Base-by-base conservation (phyloP, 2,113 vertebrate species). In the Desmodus rotundus region DNA sequence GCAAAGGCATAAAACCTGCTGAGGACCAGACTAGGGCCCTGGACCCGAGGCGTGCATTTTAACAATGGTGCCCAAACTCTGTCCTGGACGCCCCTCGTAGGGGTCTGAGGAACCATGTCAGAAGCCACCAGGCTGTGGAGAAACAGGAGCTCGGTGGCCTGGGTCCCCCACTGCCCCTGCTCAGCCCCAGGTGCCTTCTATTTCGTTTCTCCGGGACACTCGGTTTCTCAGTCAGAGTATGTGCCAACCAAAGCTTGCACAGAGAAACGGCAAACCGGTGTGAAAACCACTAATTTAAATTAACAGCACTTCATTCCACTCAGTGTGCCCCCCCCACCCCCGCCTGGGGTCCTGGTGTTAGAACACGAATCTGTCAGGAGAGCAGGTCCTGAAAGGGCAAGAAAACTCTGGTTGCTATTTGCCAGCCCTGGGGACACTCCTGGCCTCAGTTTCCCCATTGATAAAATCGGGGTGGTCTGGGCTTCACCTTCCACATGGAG, bases 191-290 rank as follows among this genome's bases (percentile, higher is more conserved):
- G 14, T 4, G 4, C 24, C 63, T 17, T 50, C 54, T 11, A n/a
- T 4, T 17, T 1, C 24, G 41, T 41, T 47, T 72, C 47, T 22
- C 16, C 6, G 2, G 26, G n/a, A 24, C 1, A 0, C 1, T 63
- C 2, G 2, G 26, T 28, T n/a, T 77, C 36, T 43, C 56, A 73
- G 70, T 31, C 45, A n/a, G 74, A 67, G 56, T 10, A 22, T 11
- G 0, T 1, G 19, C 9, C 54, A 5, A 26, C 15, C 28, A 1
- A 58, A n/a, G 4, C 22, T n/a, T 26, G 16, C 3, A 36, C 13
- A 2, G 36, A 0, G 2, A 28, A 45, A 56, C 54, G 33, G 38
- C 26, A 63, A 56, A 4, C 8, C 15, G 0, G 8, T 45, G 24
- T 38, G 81, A 16, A 61, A 83, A 61, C 28, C 28, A 0, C 36